Evolutionary conservation across 2,888 invertebrate genomes (phyloP).

Genomic region (Podotricha telesiphe): DNA sequence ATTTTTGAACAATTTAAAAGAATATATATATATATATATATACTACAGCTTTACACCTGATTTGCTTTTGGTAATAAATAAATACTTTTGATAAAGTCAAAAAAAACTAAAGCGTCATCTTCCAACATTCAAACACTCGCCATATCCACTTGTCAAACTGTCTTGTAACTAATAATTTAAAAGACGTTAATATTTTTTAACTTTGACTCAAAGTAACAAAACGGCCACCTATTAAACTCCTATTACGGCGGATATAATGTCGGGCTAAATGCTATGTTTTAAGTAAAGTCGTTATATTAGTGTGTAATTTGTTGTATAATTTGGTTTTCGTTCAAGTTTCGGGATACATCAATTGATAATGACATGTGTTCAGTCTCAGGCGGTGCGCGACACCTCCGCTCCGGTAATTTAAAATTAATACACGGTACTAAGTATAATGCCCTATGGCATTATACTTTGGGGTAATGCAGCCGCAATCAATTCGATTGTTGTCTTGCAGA

Average conservation of each 20-base stretch:
- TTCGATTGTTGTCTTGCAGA: no score
- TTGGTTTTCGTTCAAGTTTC: slow-evolving; percentile 20
- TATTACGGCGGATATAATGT: slow-evolving; percentile 10
- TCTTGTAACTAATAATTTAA: slow-evolving; percentile 9
- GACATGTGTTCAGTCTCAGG: neutral
- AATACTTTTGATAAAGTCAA: no score
- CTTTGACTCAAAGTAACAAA: neutral
- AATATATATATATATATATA: no score
- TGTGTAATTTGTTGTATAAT: no score
- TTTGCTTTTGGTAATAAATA: no score
- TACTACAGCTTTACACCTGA: no score
- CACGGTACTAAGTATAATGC: neutral
- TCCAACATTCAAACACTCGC: no score
- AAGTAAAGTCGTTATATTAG: slow-evolving; percentile 16
- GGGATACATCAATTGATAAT: slow-evolving; percentile 6
- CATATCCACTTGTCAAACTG: neutral
- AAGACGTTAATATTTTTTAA: slow-evolving; percentile 13
- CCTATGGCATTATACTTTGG: no score
- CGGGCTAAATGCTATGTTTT: slow-evolving; percentile 2
- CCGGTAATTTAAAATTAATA: neutral
- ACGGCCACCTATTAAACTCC: slow-evolving; percentile 8
- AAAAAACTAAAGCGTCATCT: no score
- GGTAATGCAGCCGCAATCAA: no score
- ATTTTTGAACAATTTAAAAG: no score
- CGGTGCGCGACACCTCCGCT: neutral